Base-by-base conservation (phyloP, 37 sponge, comb jelly and placozoan species). In the Axinella damicornis region DNA sequence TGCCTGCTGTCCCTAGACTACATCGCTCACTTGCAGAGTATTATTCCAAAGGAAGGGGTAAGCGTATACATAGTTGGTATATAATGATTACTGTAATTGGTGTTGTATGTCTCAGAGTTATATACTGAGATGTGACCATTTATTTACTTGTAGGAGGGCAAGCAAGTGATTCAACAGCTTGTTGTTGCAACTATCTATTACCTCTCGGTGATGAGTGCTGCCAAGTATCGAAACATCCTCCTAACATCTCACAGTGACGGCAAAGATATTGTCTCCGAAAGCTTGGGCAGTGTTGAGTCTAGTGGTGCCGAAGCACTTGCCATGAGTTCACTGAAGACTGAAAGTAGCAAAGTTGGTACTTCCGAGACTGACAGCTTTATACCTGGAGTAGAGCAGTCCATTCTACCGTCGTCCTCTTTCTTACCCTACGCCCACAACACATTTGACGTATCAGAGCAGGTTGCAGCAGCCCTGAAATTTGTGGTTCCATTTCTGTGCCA, bases 371-470 rank as follows among this genome's bases (percentile, higher is more conserved):
- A 72, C 41, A 38, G 69, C 35, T 67, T 67, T 32, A 67, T 32
- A 19, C 69, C 53, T 55, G 75, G 57, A n/a, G 58, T 57, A 12
- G 75, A 74, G 58, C 56, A 74, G 18, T 74, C 75, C 9, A 25
- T 74, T 18, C 13, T 57, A 13, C 75, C 75, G 12, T n/a, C n/a
- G 4, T 74, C 75, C 31, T 57, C 58, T 30, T 53, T 30, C 6
- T 55, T 19, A 9, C 27, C 72, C 18, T 25, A 16, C 17, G 13
- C 68, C 2, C 19, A 67, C 66, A 33, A 31, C 32, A 66, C 90
- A 13, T 14, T 83, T 18, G 90, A 89, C 54, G 72, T 83, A 20
- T 89, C 90, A n/a, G 90, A 89, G 64, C 90, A 89, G 67, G 65
- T 91, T 22, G 67, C 76, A 53, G 82, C 77, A 28, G 60, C 87